A percentile compares a stretch with the other conserved stretches of the same genome.
Evolutionary conservation across 2,797 vertebrate genomes (phyloP).

Genomic region (Rachycentron canadum): DNA sequence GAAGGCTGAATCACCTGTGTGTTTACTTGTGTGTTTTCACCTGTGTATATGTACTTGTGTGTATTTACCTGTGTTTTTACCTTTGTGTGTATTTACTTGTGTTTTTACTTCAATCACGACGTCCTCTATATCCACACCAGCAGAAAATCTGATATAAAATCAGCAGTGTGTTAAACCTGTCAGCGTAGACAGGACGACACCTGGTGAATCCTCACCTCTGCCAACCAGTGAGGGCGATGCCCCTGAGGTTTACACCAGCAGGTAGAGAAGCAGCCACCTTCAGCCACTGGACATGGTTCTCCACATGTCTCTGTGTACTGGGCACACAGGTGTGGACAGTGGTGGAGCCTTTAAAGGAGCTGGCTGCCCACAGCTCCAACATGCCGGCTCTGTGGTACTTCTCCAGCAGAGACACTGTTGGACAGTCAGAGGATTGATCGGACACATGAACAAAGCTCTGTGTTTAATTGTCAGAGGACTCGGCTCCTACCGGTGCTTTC

Average conservation of each 20-base stretch:
- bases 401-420: constrained; percentile 89
- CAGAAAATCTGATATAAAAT: too few species aligned
- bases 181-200: neutral
- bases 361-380: constrained; percentile 92
- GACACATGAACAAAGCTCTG: too few species aligned
- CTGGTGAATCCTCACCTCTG: constrained; percentile 86
- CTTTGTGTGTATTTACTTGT: too few species aligned
- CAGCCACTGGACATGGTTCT: constrained; percentile 93
- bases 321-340: constrained; percentile 88
- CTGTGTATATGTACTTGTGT: too few species aligned
- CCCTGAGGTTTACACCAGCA: constrained; percentile 80
- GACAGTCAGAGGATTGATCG: neutral
- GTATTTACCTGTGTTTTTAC: too few species aligned
- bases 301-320: constrained; percentile 90
- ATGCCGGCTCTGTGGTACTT: constrained; percentile 90
- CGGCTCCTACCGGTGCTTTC: constrained; percentile 85
- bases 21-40: too few species aligned
- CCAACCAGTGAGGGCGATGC: constrained; percentile 95
- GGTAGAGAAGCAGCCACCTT: constrained; percentile 84
- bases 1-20: too few species aligned
- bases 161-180: neutral
- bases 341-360: constrained; percentile 97
- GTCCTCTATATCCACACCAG: too few species aligned
- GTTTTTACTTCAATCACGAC: too few species aligned
- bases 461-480: too few species aligned